phyloP scores from a whole-genome alignment of 2,113 vertebrate species.

The Scomber japonicus region DNA sequence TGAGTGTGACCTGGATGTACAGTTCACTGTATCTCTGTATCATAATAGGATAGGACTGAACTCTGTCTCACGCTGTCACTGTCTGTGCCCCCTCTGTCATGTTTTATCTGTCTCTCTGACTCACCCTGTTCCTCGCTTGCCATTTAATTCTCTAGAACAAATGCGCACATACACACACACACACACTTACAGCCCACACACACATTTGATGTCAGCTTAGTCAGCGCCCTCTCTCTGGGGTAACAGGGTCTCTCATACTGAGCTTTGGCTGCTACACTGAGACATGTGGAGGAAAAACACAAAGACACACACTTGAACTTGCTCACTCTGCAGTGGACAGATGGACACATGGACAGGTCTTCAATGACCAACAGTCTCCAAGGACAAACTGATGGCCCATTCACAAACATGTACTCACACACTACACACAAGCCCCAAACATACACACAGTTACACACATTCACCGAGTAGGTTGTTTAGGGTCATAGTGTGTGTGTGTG shows the following conservation, averaged over 20 bases:
- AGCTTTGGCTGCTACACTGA: constrained; percentile 45
- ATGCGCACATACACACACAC: constrained; percentile 6
- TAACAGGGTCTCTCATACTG: constrained; percentile 60
- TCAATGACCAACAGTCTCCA: constrained; percentile 56
- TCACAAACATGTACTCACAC: constrained; percentile 12
- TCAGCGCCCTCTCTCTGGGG: constrained; percentile 63
- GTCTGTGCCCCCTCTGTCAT: neutral
- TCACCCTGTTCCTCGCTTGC: neutral
- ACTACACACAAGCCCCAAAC: neutral
- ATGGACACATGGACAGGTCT: constrained; percentile 58
- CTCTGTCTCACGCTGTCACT: constrained; percentile 6
- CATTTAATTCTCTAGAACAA: constrained; percentile 14
- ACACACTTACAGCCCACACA: constrained; percentile 14
- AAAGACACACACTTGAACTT: constrained; percentile 43
- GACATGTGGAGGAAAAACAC: constrained; percentile 36
- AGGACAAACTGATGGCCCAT: constrained; percentile 47
- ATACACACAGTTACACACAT: neutral
- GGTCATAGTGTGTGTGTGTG: constrained; percentile 12
- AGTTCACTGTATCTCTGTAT: neutral
- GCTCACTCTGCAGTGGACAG: constrained; percentile 50
- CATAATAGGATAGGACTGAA: neutral
- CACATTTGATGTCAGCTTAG: constrained; percentile 32
- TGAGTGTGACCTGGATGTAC: neutral
- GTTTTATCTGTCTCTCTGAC: neutral
- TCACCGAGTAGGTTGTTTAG: constrained; percentile 27